Base-by-base conservation (phyloP, 23 tunicate species). In the Trididemnum clinides region DNA sequence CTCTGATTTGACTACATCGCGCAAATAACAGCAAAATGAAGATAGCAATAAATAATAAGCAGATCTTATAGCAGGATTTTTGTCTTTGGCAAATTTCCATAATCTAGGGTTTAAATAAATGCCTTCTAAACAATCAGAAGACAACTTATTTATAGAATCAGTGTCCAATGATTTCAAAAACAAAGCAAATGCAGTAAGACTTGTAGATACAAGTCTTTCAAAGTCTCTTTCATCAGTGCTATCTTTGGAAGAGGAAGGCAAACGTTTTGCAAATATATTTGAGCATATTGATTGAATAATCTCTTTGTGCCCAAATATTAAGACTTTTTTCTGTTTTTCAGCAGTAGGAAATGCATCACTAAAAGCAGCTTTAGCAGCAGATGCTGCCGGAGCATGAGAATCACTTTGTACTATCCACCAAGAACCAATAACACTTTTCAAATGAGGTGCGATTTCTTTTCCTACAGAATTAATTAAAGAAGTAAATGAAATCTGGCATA, bases 371-470 rank as follows among this genome's bases (percentile, higher is more conserved):
- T 49, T 34, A 3, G 98, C 98, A 10, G 88, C 75, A 7, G 84
- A 34, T 20, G 90, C 75, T 22, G 88, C 86, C 2, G 91, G 90
- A 1, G 98, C 81, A 80, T 94, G 86, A 33, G 88, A n/a, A 75
- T 94, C 98, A 85, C 93, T 57, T 49, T 81, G 88, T 21, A 87
- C 66, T 15, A 94, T 57, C 88, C 92, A 94, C 98, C 98, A 94
- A 33, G 78, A 62, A 19, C 98, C 98, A 70, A 94, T 88, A 44
- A 94, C 33, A 6, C 71, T 64, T 49, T 89, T 94, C 27, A 94
- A 37, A 82, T 88, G 81, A 20, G 90, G 98, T 32, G 98, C 98
- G 25, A 94, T 73, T 34, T 86, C 73, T 39, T 94, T 94, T 20
- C 92, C 92, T 1, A 77, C 84, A 25, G 64, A 44, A 18, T 28